Evolutionary conservation across 2,113 vertebrate genomes (phyloP).

Genomic region (Pseudois nayaur): DNA sequence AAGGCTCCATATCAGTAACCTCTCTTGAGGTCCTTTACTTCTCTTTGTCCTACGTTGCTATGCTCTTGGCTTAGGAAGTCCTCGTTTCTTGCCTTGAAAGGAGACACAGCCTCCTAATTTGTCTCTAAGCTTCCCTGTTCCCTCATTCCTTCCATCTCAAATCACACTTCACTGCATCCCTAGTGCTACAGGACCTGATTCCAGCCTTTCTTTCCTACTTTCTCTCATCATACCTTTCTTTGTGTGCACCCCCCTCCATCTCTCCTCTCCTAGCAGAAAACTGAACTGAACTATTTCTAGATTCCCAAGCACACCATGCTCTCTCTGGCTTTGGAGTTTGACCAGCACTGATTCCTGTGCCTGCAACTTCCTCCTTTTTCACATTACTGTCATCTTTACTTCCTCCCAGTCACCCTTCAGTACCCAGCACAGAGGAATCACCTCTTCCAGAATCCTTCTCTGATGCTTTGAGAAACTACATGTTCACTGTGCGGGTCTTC

Average conservation of each 20-base stretch:
- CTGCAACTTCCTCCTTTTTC: background rate
- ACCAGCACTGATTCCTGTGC: background rate
- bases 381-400: background rate
- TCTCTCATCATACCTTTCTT: background rate
- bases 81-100: background rate
- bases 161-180: background rate
- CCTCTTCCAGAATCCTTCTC: background rate
- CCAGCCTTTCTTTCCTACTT: background rate
- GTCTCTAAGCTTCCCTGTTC: background rate
- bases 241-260: background rate
- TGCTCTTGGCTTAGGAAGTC: background rate
- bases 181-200: background rate
- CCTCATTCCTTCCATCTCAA: too few species aligned
- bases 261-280: background rate
- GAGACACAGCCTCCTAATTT: background rate
- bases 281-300: background rate
- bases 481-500: background rate
- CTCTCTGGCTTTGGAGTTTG: background rate
- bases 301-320: background rate
- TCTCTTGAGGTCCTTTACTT: background rate
- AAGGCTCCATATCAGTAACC: background rate
- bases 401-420: background rate
- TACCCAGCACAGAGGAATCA: background rate
- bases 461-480: background rate
- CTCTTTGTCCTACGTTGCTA: background rate